These are phyloP conservation scores for Climacteris rufus DNA, from an alignment of 2,113 vertebrate genomes.

Conservation along the genomic window DNA sequence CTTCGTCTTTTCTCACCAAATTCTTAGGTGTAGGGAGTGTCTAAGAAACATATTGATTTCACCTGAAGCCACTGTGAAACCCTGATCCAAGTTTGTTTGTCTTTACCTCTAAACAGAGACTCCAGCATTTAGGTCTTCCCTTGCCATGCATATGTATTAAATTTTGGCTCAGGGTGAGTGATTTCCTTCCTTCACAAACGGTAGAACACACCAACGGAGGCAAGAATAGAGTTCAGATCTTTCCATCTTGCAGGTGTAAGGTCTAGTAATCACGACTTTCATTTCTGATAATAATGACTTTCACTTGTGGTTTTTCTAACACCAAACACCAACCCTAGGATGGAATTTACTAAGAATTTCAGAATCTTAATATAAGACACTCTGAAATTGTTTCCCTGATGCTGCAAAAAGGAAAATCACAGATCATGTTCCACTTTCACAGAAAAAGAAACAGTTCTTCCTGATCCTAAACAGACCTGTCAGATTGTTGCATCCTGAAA, in stretches of 20 bases:
- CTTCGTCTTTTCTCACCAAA: neutral
- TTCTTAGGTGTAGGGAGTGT: neutral
- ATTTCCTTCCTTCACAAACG: neutral
- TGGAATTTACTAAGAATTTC: neutral
- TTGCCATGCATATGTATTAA: neutral
- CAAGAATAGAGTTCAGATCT: neutral
- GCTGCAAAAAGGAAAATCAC: neutral
- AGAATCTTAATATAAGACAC: neutral
- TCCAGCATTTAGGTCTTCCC: neutral
- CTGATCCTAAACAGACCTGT: neutral
- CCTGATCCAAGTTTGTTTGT: neutral
- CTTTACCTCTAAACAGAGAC: neutral
- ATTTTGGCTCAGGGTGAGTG: neutral
- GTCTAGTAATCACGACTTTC: neutral
- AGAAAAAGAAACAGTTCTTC: neutral
- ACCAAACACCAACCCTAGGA: neutral
- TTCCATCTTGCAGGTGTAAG: neutral
- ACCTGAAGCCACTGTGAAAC: neutral
- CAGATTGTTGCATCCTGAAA: neutral
- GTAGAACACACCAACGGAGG: neutral
- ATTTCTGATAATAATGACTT: neutral
- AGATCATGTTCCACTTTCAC: neutral
- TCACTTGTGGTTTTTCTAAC: neutral
- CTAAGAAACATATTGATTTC: neutral
- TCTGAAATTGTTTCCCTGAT: neutral